Percentiles rank a stretch among this genome's conserved stretches.
Evolutionary conservation across 2,113 vertebrate species (phyloP).

Genomic region (Cygnus buccinator): DNA sequence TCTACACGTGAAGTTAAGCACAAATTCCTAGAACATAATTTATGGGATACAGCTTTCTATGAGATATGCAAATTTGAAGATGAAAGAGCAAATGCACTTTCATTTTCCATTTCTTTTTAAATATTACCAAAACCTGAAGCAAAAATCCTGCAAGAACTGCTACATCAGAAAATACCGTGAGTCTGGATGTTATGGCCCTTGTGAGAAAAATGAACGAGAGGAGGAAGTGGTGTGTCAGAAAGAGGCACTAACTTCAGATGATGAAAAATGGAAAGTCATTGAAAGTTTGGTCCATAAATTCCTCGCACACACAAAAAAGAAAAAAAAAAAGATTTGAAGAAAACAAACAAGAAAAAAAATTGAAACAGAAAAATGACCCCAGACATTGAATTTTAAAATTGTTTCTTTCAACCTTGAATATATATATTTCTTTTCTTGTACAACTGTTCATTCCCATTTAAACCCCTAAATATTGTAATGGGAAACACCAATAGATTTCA

Average conservation of each 20-base stretch:
- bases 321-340: no score
- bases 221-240: background rate
- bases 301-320: background rate
- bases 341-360: background rate
- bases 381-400: background rate
- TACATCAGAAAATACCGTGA: fast-evolving
- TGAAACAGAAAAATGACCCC: background rate
- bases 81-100: background rate
- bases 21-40: background rate
- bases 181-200: background rate
- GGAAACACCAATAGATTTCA: background rate
- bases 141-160: background rate
- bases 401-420: background rate
- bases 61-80: background rate
- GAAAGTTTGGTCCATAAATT: background rate
- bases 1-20: background rate
- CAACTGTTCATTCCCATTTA: background rate
- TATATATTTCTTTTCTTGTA: background rate
- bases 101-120: background rate
- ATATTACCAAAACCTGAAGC: background rate
- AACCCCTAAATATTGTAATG: background rate
- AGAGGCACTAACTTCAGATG: background rate
- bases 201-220: background rate
- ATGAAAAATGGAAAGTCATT: background rate
- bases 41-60: background rate